These are phyloP conservation scores for Benitochromis conjunctus DNA, from an alignment of 2,113 vertebrate species.

Conservation along the genomic window DNA sequence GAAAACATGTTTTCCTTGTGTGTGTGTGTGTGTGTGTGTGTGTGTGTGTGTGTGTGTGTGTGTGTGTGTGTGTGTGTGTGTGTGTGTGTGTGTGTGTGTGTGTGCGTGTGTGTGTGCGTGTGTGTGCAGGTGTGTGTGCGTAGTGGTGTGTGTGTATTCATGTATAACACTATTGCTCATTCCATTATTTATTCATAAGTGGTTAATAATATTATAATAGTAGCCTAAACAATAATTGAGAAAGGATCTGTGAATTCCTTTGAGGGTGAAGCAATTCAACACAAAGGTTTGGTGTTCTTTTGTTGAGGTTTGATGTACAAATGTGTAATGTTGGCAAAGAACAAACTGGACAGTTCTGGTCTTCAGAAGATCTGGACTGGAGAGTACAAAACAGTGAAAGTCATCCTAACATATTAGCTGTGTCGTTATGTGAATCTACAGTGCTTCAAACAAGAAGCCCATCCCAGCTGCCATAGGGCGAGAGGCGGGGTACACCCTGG, in stretches of 20 bases:
- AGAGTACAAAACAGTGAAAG: neutral
- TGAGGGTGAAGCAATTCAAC: neutral
- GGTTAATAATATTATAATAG: neutral
- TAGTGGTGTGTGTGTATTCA: neutral
- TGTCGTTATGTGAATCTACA: neutral
- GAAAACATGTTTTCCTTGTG: neutral
- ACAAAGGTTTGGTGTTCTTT: neutral
- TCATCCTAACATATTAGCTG: neutral
- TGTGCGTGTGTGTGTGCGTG: neutral
- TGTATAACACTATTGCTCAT: neutral
- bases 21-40: neutral
- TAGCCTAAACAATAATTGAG: neutral
- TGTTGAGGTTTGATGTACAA: neutral
- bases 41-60: neutral
- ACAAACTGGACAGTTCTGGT: neutral
- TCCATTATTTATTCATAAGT: neutral
- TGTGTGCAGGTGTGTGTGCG: neutral
- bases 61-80: neutral
- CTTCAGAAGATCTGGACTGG: neutral
- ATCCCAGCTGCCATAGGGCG: neutral
- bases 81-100: neutral
- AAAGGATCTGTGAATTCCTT: neutral
- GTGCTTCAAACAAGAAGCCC: neutral
- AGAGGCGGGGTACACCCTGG: neutral
- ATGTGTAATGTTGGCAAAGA: neutral